Conservation (phyloP, 2,888 invertebrate genomes). For the Ormyrus thymus region DNA sequence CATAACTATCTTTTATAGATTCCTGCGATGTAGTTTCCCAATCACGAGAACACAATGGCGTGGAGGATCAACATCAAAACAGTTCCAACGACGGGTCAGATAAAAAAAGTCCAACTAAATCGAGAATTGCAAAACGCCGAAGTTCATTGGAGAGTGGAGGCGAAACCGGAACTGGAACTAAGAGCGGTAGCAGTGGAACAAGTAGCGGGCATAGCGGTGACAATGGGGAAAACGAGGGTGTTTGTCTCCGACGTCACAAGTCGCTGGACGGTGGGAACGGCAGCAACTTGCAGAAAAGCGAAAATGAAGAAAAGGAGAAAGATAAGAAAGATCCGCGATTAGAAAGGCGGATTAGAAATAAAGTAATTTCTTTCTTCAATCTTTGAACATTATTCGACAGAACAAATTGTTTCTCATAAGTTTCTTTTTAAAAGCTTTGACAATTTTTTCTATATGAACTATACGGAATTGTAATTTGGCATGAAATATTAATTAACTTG, state of each 20-base stretch:
- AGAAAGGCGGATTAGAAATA: constrained; percentile 81
- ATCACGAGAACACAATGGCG: no score
- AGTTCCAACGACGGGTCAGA: constrained; percentile 14
- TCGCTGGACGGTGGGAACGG: constrained; percentile 79
- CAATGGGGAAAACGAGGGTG: constrained; percentile 69
- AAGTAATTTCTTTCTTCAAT: constrained; percentile 72
- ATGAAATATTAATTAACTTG: neutral
- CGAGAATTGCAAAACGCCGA: constrained; percentile 66
- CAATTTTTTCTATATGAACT: neutral
- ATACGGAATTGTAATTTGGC: neutral
- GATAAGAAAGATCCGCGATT: constrained; percentile 78
- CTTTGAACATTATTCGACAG: constrained; percentile 2
- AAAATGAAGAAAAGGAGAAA: constrained; percentile 77
- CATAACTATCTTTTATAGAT: no score
- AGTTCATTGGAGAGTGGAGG: constrained; percentile 73
- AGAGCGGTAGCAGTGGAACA: constrained; percentile 31
- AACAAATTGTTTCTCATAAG: neutral
- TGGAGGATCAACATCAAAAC: neutral
- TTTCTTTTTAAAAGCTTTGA: neutral
- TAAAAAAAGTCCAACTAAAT: constrained; percentile 50
- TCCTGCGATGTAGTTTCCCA: no score
- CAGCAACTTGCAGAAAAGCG: constrained; percentile 77
- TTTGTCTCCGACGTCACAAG: constrained; percentile 76
- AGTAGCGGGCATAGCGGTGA: constrained; percentile 62
- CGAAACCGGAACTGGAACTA: constrained; percentile 62